Conservation (phyloP, 2,113 vertebrate genomes). For the Osmerus eperlanus region DNA sequence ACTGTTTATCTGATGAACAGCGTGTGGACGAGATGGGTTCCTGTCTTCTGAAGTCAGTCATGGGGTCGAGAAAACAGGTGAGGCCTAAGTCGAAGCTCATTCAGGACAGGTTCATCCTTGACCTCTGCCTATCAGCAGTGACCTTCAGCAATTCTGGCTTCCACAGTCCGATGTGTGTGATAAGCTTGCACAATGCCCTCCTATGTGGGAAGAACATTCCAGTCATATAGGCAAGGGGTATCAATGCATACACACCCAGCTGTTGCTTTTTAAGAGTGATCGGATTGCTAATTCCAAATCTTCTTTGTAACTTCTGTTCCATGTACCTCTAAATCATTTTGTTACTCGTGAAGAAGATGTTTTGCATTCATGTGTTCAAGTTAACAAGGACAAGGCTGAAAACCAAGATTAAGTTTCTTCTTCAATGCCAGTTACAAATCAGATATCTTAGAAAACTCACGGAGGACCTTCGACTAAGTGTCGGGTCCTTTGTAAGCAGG, state of each 20-base stretch:
- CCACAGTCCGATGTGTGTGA: slow-evolving; percentile 44
- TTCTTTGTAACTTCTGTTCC: neutral
- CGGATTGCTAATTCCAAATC: neutral
- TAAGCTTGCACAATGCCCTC: slow-evolving; percentile 40
- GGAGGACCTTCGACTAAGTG: slow-evolving; percentile 29
- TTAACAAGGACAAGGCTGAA: slow-evolving; percentile 7
- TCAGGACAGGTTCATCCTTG: slow-evolving; percentile 39
- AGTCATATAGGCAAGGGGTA: neutral
- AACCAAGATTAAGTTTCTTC: slow-evolving; percentile 12
- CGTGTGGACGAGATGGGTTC: no score
- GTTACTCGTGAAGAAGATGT: neutral
- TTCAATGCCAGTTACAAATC: slow-evolving; percentile 22
- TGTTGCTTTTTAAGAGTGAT: neutral
- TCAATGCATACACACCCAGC: neutral
- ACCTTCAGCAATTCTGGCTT: slow-evolving; percentile 48
- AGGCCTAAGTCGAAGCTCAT: no score
- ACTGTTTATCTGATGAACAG: no score
- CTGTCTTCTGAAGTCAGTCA: neutral
- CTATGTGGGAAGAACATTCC: slow-evolving; percentile 20
- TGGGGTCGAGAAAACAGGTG: neutral
- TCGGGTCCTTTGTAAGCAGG: slow-evolving; percentile 30
- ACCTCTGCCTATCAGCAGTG: slow-evolving; percentile 41
- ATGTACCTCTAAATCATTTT: neutral
- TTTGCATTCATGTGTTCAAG: neutral
- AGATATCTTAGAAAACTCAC: slow-evolving; percentile 21